Percentiles rank a stretch among this genome's conserved stretches.
Evolutionary conservation across 2,888 invertebrate species (phyloP).

Genomic region (Xanthia togata): DNA sequence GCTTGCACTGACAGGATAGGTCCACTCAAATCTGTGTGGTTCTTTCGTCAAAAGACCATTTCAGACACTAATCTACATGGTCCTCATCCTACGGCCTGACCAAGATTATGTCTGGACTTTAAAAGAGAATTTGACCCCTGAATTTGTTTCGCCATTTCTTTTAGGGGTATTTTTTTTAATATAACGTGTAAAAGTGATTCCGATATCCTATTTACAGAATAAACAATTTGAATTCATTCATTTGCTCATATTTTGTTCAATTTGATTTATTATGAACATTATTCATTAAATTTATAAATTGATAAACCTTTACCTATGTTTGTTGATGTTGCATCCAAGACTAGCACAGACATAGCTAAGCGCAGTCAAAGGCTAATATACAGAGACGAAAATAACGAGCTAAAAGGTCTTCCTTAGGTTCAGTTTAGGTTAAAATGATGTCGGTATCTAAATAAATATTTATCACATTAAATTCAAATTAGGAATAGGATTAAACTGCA

Average conservation of each 20-base stretch:
- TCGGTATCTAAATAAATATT: conserved; percentile 40
- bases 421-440: conserved; percentile 11
- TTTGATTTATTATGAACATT: not conserved
- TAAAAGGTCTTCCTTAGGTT: conserved; percentile 7
- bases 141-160: no score
- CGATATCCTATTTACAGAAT: no score
- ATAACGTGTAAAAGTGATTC: no score
- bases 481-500: conserved; percentile 43
- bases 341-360: not conserved
- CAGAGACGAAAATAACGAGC: conserved; percentile 35
- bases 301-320: not conserved
- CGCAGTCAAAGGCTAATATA: conserved; percentile 3
- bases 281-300: no score
- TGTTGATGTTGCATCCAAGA: not conserved
- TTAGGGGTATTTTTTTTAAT: no score
- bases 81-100: no score
- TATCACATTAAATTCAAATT: conserved; percentile 42
- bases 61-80: no score
- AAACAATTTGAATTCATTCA: not conserved
- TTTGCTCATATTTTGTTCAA: not conserved
- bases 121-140: no score
- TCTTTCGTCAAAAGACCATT: no score
- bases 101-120: no score
- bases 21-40: no score
- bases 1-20: no score